Percentiles rank a stretch among this genome's conserved stretches.
Conservation (phyloP, 2,113 vertebrate genomes). For the Eretmochelys imbricata region DNA sequence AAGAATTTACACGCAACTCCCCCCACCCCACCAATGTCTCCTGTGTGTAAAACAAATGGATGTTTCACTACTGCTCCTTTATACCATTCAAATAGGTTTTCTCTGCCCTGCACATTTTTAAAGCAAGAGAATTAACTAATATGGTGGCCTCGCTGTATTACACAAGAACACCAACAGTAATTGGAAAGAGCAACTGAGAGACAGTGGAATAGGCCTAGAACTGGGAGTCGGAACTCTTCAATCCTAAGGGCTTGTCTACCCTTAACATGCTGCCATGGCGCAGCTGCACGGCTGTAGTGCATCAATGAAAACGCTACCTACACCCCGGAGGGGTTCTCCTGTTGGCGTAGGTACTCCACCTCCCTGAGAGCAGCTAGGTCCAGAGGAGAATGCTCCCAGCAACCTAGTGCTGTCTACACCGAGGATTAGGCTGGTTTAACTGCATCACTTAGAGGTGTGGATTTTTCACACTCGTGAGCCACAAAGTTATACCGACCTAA, state of each 20-base stretch:
- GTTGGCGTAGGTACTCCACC: background rate
- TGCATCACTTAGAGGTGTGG: too few relatives aligned
- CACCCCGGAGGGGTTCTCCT: too few relatives aligned
- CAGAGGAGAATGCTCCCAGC: background rate
- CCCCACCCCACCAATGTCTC: constrained; percentile 1
- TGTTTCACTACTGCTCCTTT: constrained; percentile 35
- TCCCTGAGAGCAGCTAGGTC: background rate
- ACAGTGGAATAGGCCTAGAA: fast-evolving
- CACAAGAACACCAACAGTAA: background rate
- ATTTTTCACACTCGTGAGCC: background rate
- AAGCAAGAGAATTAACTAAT: fast-evolving
- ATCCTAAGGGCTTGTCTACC: background rate
- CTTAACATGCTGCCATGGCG: background rate
- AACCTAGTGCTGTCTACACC: background rate
- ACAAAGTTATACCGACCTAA: background rate
- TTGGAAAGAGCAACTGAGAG: background rate
- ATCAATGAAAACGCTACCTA: background rate
- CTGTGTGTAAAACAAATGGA: constrained; percentile 34
- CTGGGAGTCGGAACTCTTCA: background rate
- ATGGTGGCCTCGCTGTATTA: background rate
- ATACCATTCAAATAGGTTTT: constrained; percentile 9
- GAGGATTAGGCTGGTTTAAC: background rate
- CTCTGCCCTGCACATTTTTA: background rate
- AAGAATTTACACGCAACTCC: background rate
- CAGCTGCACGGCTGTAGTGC: too few relatives aligned